Conservation (phyloP, 2,888 invertebrate species). For the Heliconius ethilla region DNA sequence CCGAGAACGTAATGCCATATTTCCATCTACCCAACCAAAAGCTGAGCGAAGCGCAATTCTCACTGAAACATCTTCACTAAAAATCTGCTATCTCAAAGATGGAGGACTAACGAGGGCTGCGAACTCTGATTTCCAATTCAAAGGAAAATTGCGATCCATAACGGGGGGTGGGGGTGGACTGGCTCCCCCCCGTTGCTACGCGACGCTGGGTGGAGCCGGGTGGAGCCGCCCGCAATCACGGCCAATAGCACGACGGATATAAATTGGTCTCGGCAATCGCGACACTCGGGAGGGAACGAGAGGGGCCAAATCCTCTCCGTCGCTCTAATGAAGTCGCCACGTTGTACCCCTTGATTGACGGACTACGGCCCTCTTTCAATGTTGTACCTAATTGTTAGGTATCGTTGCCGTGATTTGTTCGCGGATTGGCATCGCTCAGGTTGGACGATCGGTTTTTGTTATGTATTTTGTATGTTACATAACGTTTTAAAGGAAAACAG, state of each 20-base stretch:
- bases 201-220: slow-evolving; percentile 85
- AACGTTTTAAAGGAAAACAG: background rate
- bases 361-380: slow-evolving; percentile 74
- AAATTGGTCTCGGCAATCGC: slow-evolving; percentile 79
- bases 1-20: background rate
- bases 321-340: slow-evolving; percentile 79
- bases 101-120: slow-evolving; percentile 78
- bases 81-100: slow-evolving; percentile 80
- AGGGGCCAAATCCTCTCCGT: slow-evolving; percentile 57
- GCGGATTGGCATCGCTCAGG: slow-evolving; percentile 31
- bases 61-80: slow-evolving; percentile 75
- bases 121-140: slow-evolving; percentile 83
- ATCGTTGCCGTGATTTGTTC: slow-evolving; percentile 60
- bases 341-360: slow-evolving; percentile 77
- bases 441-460: slow-evolving; percentile 6
- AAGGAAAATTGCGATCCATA: slow-evolving; percentile 83
- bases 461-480: slow-evolving; percentile 1
- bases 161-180: slow-evolving; percentile 66
- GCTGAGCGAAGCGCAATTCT: slow-evolving; percentile 32
- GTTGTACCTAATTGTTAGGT: slow-evolving; percentile 66
- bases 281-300: slow-evolving; percentile 71
- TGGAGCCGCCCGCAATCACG: slow-evolving; percentile 82
- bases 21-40: slow-evolving; percentile 6
- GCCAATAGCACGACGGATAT: slow-evolving; percentile 83
- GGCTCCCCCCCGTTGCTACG: slow-evolving; percentile 82